Base-by-base conservation (phyloP, 2,113 vertebrate species). In the Hucho hucho region DNA sequence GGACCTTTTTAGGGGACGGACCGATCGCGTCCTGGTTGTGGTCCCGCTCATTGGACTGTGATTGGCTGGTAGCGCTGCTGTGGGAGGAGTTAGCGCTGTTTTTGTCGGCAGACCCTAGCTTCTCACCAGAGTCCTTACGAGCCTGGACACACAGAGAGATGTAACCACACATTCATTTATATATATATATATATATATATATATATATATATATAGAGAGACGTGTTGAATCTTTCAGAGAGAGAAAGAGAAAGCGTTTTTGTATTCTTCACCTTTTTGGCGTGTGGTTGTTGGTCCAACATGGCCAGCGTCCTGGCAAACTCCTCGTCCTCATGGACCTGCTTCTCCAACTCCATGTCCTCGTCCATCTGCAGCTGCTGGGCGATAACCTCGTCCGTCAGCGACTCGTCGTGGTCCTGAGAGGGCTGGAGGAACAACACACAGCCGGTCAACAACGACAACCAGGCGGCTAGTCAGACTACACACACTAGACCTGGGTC, bases 271-370 rank as follows among this genome's bases (percentile, higher is more conserved):
- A 98, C 98, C 94, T 98, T 99, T 87, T 96, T 98, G 7, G 91
- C 87, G 79, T 84, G 91, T 0, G 97, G 96, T 4, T 93, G 92
- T 24, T 96, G 92, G 73, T 99, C 97, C 87, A 98, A 69, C 95
- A 98, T 93, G 28, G 97, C 95, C 87, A 99, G 85, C 0, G 98
- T 99, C 85, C 86, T 93, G 49, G 97, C 97, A 93, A 99, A 99
- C 77, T 95, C 95, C 74, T 97, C 96, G 84, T 99, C 97, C 68
- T 97, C 95, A 26, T 99, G 98, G 53, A 98, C 78, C 69, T 97
- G 96, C 80, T 93, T 95, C 81, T 99, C 98, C 87, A 97, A 64
- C 97, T 97, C 94, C 32, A 92, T 88, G 73, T 97, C 96, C 79
- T 97, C 96, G 16, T 96, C 94, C 87, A 96, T 92, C 81, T 99